Evolutionary conservation across 1,140 invertebrate species (phyloP), one percentile per base, ranked within the genome.

Genomic region (Piezodorus guildinii): DNA sequence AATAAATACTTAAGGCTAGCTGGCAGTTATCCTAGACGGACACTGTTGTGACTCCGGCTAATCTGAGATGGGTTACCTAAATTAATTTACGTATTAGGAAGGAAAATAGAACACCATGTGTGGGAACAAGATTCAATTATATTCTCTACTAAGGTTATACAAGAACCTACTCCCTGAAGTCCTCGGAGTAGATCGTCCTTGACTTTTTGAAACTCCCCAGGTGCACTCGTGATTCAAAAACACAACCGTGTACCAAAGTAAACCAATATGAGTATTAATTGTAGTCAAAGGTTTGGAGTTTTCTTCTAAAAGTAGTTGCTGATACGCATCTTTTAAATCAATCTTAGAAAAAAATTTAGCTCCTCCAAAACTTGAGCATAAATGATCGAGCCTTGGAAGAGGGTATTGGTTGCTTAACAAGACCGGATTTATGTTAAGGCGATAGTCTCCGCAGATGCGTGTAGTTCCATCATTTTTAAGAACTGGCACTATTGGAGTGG

Each of bases 141-240:
- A n/a, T n/a, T n/a, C n/a, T n/a, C n/a, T n/a, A n/a, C n/a, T n/a
- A n/a, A n/a, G n/a, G n/a, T n/a, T n/a, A n/a, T n/a, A n/a, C n/a
- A n/a, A n/a, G n/a, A n/a, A n/a, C n/a, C n/a, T n/a, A 65, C 43
- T n/a, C 63, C 63, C 44, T 25, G 3, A n/a, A 65, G 23, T 5
- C 58, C 58, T 19, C 12, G 12, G 43, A 62, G 45, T 19, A 62
- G 16, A 9, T 51, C 44, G 5, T 62, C 61, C 19, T 49, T 23
- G 21, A 25, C 61, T 51, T 62, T 27, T 62, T 62, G 61, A 25
- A 62, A 62, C 23, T 21, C 43, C 3, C 10, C 45, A 12, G 30
- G 30, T 6, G 44, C 45, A n/a, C 5, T 49, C 12, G 61, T 51
- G 6, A 62, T 62, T 25, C 61, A 43, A 27, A 44, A 62, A 19